Evolutionary conservation across 2,888 invertebrate genomes (phyloP).

Genomic region (Crematogaster levior): DNA sequence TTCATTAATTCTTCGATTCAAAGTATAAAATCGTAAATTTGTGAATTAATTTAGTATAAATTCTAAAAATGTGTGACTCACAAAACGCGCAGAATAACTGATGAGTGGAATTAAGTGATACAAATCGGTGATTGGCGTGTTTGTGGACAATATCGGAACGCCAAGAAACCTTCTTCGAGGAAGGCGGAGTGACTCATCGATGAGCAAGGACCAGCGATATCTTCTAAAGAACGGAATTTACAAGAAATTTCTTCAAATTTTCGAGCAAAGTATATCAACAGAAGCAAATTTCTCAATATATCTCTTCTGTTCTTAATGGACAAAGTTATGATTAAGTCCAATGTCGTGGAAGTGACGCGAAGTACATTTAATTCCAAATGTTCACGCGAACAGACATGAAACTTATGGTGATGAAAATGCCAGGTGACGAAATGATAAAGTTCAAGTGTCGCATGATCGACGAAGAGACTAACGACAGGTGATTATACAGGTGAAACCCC

Average conservation of each 20-base stretch:
- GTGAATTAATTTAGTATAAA: background rate
- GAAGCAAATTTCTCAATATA: background rate
- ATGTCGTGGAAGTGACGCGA: slow-evolving; percentile 12
- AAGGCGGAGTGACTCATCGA: slow-evolving; percentile 33
- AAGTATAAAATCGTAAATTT: background rate
- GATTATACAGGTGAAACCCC: slow-evolving; percentile 32
- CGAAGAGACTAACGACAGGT: slow-evolving; percentile 36
- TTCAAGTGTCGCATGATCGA: slow-evolving; percentile 14
- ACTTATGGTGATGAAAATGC: slow-evolving; percentile 1
- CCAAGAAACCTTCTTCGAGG: background rate
- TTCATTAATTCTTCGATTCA: background rate
- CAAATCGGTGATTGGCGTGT: slow-evolving; percentile 31
- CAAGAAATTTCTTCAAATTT: background rate
- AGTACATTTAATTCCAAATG: background rate
- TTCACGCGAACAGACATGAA: background rate
- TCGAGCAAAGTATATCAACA: background rate
- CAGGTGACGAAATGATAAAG: slow-evolving; percentile 23
- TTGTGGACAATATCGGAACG: slow-evolving; percentile 12
- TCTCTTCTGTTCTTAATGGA: background rate
- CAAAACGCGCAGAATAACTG: background rate
- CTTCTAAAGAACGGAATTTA: background rate
- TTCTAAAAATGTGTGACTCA: background rate
- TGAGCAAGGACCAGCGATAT: background rate
- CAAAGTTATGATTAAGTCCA: slow-evolving; percentile 20
- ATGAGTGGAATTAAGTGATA: background rate